Base-by-base conservation (phyloP, 1,140 invertebrate species). In the Leptopilina clavipes region DNA sequence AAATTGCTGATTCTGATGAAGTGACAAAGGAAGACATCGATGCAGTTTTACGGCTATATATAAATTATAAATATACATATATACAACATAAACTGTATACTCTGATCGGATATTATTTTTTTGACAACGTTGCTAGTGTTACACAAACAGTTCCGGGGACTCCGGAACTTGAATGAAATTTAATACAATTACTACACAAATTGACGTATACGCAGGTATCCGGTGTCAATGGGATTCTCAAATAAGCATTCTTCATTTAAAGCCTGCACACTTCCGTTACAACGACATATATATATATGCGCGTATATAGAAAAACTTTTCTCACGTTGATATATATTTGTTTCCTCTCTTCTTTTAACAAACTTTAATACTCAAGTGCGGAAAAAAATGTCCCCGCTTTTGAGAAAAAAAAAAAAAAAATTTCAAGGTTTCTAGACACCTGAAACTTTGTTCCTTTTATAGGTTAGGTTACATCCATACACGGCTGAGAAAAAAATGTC, bases 171-270 rank as follows among this genome's bases (percentile, higher is more conserved):
- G 5, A 17, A 52, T n/a, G 48, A 52, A 52, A 52, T 52, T 52
- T 52, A 17, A 52, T 52, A 52, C n/a, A 52, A 52, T 52, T 52
- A 52, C 44, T 45, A 45, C 44, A 45, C 48, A 52, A 52, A 52
- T 52, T 52, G 48, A 52, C 48, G 17, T 52, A 52, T 48, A 40
- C 37, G 12, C 48, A 52, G 48, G 48, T 52, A 52, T 52, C 48
- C 48, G n/a, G 48, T 52, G 48, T 52, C 48, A 52, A 52, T 52
- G 48, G 48, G 48, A 52, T 52, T 52, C 48, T 52, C 48, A 52
- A 52, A 52, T 52, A 52, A 52, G 48, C 48, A 52, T n/a, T 52
- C n/a, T 52, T 52, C 48, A 52, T 52, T 52, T 52, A 52, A 52
- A 52, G 48, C 48, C 48, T 52, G 48, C 48, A 52, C 48, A 52